Percentiles rank a stretch among this genome's conserved stretches.
phyloP scores from a whole-genome alignment of 2,113 vertebrate species.

The Engystomops pustulosus region DNA sequence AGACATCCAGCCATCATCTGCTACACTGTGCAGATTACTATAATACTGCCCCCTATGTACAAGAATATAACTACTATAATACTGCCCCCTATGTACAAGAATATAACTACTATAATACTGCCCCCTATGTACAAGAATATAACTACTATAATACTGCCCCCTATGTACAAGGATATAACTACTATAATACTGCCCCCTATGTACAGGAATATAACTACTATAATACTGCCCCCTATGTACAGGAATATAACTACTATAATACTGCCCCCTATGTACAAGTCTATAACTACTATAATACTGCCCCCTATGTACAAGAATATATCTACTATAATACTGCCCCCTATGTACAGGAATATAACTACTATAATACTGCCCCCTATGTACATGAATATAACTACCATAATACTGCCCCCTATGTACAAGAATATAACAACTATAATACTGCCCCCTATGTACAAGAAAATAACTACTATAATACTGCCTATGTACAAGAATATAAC shows the following conservation, averaged over 20 bases:
- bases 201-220: constrained; percentile 5
- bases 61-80: not conserved
- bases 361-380: not conserved
- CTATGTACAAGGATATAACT: constrained; percentile 4
- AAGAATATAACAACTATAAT: constrained; percentile 10
- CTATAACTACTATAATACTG: constrained; percentile 9
- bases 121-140: not conserved
- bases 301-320: not conserved
- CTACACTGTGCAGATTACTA: not conserved
- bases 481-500: constrained; percentile 4
- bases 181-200: constrained; percentile 4
- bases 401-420: not conserved
- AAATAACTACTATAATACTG: not conserved
- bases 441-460: not conserved
- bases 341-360: not conserved
- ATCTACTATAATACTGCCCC: not conserved
- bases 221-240: not conserved
- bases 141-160: constrained; percentile 3
- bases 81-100: not conserved
- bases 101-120: constrained; percentile 13
- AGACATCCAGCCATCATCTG: not conserved
- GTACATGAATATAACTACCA: constrained; percentile 5
- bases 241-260: constrained; percentile 19
- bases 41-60: not conserved
- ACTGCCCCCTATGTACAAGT: not conserved